Evolutionary conservation across 2,797 vertebrate genomes (phyloP).

Genomic region (Streptopelia turtur): DNA sequence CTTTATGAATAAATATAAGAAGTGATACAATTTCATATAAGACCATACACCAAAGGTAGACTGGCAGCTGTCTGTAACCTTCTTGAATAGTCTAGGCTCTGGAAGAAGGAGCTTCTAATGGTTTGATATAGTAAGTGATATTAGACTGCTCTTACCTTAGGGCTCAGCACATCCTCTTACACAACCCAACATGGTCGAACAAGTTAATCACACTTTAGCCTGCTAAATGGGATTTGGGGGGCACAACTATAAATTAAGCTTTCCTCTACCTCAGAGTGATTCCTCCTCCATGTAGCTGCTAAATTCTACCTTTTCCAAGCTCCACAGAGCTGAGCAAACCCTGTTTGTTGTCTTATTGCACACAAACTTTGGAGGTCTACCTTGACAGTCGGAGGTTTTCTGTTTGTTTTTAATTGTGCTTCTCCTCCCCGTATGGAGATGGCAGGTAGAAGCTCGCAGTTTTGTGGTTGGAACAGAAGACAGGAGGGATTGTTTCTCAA

Average conservation of each 20-base stretch:
- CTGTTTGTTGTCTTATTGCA: neutral
- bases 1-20: neutral
- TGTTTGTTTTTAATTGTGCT: neutral
- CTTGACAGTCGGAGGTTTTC: neutral
- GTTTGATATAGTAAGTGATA: neutral
- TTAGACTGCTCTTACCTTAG: neutral
- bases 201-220: conserved; percentile 3
- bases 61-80: neutral
- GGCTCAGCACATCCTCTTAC: neutral
- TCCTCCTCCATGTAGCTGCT: neutral
- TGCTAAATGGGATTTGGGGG: neutral
- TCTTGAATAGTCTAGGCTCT: neutral
- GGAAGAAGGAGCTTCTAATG: neutral
- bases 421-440: neutral
- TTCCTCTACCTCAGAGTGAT: neutral
- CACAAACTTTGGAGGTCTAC: neutral
- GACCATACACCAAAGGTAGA: neutral
- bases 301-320: neutral
- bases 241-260: neutral
- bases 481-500: neutral
- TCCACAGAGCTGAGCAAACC: neutral
- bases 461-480: conserved; percentile 21
- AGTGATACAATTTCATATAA: neutral
- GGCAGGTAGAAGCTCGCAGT: conserved; percentile 53
- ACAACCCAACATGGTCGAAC: neutral